Evolutionary conservation across 2,113 vertebrate species (phyloP), one percentile per base, ranked within the genome.

Genomic region (Nannospalax galili): DNA sequence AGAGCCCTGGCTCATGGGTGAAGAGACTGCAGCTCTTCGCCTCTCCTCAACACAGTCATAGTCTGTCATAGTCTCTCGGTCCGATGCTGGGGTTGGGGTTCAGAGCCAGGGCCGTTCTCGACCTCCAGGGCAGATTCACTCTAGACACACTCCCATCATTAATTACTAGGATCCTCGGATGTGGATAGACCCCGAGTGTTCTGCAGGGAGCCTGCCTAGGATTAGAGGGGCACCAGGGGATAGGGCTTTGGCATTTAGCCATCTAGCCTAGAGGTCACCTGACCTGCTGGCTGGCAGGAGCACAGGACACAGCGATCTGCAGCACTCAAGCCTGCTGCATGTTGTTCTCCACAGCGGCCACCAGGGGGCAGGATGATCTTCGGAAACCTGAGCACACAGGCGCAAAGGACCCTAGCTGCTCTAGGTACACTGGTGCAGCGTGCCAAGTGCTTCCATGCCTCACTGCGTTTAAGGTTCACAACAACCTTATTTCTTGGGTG

Each of bases 341-440:
- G 95, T 75, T 28, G 60, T 92, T 92, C 52, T 72, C 69, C 9
- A 5, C 1, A 2, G 8, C 87, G 92, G 75, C 96, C 97, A 94
- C 91, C 28, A 84, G 96, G 40, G 73, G 92, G 95, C 78, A 52
- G 5, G 48, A 37, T 73, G n/a, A 37, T 73, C 14, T 4, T 62
- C 45, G 72, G 65, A 90, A 91, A 45, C n/a, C 40, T 0, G 35
- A 74, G 79, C 11, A 19, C 7, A 19, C 77, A 9, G 2, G 42
- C 8, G 24, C 65, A 10, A 1, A 12, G 28, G 19, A 65, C 37
- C 60, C 52, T 1, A 15, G 73, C 22, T 5, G 3, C 64, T 35
- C n/a, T 37, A 3, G 40, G 32, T 1, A 22, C 24, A 17, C 69
- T 7, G 0, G 11, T 26, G 6, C 69, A 60, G 3, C 9, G 1